These are phyloP conservation scores for Calcarius lapponicus DNA, from an alignment of 2,797 vertebrate species.

Conservation along the genomic window DNA sequence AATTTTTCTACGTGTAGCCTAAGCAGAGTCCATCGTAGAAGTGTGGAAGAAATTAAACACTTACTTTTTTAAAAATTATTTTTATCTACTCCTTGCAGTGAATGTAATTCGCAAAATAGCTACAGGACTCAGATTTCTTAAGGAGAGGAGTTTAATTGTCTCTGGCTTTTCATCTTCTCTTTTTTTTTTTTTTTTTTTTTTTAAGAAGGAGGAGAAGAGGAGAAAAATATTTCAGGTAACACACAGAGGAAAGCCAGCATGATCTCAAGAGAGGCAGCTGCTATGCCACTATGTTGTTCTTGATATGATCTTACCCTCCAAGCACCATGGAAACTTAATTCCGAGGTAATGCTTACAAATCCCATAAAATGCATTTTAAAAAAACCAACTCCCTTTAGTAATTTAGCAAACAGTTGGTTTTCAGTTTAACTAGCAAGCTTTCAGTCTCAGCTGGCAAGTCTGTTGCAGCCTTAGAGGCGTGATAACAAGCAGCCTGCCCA, in stretches of 20 bases:
- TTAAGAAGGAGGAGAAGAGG: background rate
- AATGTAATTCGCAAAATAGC: slow-evolving; percentile 19
- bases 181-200: background rate
- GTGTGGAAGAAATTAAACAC: background rate
- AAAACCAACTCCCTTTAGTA: background rate
- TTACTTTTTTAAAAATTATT: background rate
- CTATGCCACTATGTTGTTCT: background rate
- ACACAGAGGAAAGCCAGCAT: background rate
- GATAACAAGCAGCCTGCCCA: background rate
- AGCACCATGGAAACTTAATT: slow-evolving; percentile 7
- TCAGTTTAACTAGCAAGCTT: background rate
- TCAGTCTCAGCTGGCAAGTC: background rate
- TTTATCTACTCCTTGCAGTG: background rate
- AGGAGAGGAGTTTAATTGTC: slow-evolving; percentile 2
- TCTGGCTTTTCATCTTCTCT: background rate
- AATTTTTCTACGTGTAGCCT: background rate
- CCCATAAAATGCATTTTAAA: background rate
- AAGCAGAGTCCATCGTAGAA: background rate
- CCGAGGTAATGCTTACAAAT: background rate
- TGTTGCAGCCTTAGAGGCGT: background rate
- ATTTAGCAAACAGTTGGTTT: background rate
- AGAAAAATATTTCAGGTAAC: background rate
- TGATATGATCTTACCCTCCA: background rate
- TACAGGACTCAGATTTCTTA: background rate
- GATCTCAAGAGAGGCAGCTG: background rate